Base-by-base conservation (phyloP, 2,888 invertebrate genomes). In the Meandrusa payeni region DNA sequence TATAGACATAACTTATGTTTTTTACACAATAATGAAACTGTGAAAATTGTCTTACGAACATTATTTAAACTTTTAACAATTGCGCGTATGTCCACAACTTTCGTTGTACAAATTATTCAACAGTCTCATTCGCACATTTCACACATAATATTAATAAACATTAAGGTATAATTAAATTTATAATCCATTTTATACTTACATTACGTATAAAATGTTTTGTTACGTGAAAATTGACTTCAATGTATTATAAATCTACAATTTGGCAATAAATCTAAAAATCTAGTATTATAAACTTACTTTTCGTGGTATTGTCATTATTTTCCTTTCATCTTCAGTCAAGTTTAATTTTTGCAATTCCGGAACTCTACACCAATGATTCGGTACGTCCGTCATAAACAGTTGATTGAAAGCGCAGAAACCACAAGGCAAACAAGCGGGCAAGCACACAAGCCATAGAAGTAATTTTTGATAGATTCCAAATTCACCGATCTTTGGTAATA, bases 341-440 rank as follows among this genome's bases (percentile, higher is more conserved):
- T 90, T 89, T 46, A 56, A 59, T 29, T 53, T 72, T 62, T 83
- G 69, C 43, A 96, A 77, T 53, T 92, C 91, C 0, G 94, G 93
- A 12, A 95, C 90, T 48, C 76, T 88, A 68, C 97, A 97, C 95
- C 96, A 96, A 79, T 96, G 94, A 27, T 93, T 92, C 0, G 97
- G 97, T 20, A 93, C 91, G 59, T 95, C 94, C 2, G 96, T 92
- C 94, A 97, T 96, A 79, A 97, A 97, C 22, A 97, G 89, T 79
- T 97, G 97, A 82, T 96, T 97, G 78, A 97, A 96, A 2, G 96
- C 96, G 75, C 95, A 94, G 78, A 96, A 97, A 17, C 96, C 96
- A 63, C 96, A 96, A 0, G 97, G 95, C 57, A 97, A 90, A 64
- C 96, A 95, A 2, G 97, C 95, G 7, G 97, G 95, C 48, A 97